phyloP scores from a whole-genome alignment of 2,113 vertebrate species.

The Ranitomeya imitator region DNA sequence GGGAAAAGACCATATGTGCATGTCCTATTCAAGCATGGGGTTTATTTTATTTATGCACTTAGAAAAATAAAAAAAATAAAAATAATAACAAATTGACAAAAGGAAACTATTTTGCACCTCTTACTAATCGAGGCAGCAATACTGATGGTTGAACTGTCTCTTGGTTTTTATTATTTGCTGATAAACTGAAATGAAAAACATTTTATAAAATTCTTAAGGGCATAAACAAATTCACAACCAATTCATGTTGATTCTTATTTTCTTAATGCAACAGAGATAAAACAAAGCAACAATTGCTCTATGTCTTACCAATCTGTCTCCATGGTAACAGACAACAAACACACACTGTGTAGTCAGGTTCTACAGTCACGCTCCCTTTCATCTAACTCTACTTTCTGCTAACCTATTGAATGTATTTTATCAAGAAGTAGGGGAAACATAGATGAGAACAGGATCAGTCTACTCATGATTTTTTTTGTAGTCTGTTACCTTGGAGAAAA shows the following conservation, averaged over 20 bases:
- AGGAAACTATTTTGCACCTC: neutral
- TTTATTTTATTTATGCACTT: constrained; percentile 20
- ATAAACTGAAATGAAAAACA: neutral
- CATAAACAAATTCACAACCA: neutral
- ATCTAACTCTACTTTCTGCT: neutral
- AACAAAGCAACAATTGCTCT: neutral
- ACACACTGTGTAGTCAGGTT: neutral
- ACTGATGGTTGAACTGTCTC: neutral
- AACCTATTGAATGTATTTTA: neutral
- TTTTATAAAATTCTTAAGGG: neutral
- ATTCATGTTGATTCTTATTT: neutral
- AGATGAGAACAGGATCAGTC: neutral
- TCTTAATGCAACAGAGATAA: neutral
- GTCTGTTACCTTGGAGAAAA: neutral
- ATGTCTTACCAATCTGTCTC: neutral
- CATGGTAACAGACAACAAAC: neutral
- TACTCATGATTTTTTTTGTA: neutral
- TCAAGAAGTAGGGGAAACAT: neutral
- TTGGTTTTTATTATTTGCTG: neutral
- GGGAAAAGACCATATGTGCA: constrained; percentile 60
- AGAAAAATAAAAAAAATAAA: constrained; percentile 21
- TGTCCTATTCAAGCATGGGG: constrained; percentile 63
- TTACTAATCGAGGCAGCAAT: neutral
- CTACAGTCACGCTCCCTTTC: neutral
- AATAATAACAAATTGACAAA: neutral